These are phyloP conservation scores for Litoditis marina DNA, from an alignment of 2,888 invertebrate species.

Conservation along the genomic window DNA sequence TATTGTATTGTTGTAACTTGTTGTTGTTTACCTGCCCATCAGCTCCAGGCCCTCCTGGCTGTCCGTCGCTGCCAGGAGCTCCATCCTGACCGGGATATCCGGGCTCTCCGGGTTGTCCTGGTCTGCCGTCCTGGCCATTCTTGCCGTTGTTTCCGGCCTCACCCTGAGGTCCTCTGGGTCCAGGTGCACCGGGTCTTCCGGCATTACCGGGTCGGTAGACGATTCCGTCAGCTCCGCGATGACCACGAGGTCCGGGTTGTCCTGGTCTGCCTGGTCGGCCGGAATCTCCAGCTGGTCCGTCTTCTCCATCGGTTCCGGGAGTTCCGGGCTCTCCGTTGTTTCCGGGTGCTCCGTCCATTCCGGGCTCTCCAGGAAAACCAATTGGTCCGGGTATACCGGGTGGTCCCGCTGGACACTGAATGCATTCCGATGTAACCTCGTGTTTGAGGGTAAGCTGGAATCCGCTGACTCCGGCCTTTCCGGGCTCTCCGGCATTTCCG, in stretches of 20 bases:
- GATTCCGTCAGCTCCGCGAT: slow-evolving; percentile 11
- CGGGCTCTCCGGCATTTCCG: slow-evolving; percentile 9
- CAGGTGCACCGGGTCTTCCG: slow-evolving; percentile 10
- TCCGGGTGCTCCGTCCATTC: slow-evolving; percentile 12
- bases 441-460: background rate
- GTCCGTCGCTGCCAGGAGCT: slow-evolving; percentile 9
- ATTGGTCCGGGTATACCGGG: slow-evolving; percentile 9
- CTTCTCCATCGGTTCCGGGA: slow-evolving; percentile 9
- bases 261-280: slow-evolving; percentile 8
- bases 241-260: slow-evolving; percentile 11
- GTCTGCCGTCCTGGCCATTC: slow-evolving; percentile 5
- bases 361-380: slow-evolving; percentile 10
- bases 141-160: slow-evolving; percentile 7
- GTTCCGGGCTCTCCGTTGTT: slow-evolving; percentile 5
- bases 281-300: slow-evolving; percentile 4
- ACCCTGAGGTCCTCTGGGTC: slow-evolving; percentile 12
- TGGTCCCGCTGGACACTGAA: slow-evolving; percentile 10
- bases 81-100: slow-evolving; percentile 14
- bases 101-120: slow-evolving; percentile 10
- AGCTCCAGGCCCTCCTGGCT: slow-evolving; percentile 10
- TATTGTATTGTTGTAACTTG: no score
- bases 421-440: slow-evolving; percentile 6
- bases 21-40: no score
- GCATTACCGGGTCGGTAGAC: slow-evolving; percentile 8
- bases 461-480: slow-evolving; percentile 10